These are phyloP conservation scores for Grus americana DNA, from an alignment of 2,113 vertebrate genomes.

Conservation along the genomic window DNA sequence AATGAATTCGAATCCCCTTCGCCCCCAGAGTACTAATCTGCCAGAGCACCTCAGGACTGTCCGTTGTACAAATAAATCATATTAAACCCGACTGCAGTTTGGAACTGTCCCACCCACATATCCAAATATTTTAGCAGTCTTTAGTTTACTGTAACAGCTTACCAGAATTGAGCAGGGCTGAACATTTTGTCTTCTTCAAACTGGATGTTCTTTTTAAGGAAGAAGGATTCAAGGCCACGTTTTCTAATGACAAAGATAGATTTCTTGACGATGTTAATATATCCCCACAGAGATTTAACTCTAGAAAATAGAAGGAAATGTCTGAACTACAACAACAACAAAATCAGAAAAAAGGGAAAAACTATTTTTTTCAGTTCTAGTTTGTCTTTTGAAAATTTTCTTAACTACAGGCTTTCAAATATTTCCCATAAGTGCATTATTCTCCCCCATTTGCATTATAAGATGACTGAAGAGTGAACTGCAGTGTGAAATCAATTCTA, in stretches of 20 bases:
- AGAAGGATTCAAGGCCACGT: constrained; percentile 58
- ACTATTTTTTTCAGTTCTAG: background rate
- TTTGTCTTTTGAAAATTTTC: background rate
- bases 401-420: background rate
- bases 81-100: background rate
- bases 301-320: constrained; percentile 42
- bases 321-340: background rate
- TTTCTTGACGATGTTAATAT: constrained; percentile 22
- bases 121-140: background rate
- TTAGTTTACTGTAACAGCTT: background rate
- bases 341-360: background rate
- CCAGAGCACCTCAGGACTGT: background rate
- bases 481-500: background rate
- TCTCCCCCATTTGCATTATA: background rate
- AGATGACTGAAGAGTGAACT: background rate
- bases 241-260: constrained; percentile 58
- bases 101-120: too few relatives aligned
- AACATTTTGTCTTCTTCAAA: constrained; percentile 71
- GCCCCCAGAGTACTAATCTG: background rate
- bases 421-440: background rate
- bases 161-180: constrained; percentile 44
- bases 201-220: constrained; percentile 75
- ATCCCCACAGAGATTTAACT: constrained; percentile 68
- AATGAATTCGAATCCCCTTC: background rate
- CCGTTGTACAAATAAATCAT: background rate